phyloP scores from a whole-genome alignment of 1,140 invertebrate species.

The Gonioctena quinquepunctata region DNA sequence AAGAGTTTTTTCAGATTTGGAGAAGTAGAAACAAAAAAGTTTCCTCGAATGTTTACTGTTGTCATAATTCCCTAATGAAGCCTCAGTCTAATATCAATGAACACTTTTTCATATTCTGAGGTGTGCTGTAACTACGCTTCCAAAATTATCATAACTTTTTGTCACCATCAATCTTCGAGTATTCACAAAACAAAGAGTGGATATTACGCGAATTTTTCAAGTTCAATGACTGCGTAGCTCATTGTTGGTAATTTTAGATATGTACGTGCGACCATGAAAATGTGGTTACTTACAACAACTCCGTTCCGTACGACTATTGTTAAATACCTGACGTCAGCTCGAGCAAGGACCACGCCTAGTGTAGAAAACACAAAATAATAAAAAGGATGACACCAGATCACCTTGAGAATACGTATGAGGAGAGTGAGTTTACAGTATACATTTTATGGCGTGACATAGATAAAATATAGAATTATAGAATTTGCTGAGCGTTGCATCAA shows the following conservation, averaged over 20 bases:
- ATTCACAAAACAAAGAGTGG: too few species aligned
- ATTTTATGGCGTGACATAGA: neutral
- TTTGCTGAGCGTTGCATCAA: neutral
- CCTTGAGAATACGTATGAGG: neutral
- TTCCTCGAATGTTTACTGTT: too few species aligned
- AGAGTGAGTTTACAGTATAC: neutral
- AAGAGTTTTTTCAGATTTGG: too few species aligned
- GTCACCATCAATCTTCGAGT: too few species aligned
- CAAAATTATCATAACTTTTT: too few species aligned
- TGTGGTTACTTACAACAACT: neutral
- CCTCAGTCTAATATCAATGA: too few species aligned
- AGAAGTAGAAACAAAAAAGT: too few species aligned
- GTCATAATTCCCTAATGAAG: too few species aligned
- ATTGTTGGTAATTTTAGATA: neutral
- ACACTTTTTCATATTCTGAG: too few species aligned
- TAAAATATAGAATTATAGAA: neutral
- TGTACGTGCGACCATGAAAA: neutral
- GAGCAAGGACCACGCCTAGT: neutral
- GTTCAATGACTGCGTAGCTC: neutral
- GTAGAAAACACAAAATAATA: neutral
- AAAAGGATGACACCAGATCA: neutral
- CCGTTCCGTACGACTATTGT: neutral
- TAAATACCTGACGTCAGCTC: neutral
- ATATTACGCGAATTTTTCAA: too few species aligned
- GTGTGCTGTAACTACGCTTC: too few species aligned